phyloP scores from a whole-genome alignment of 2,888 invertebrate species.

The Teinopalpus imperialis region DNA sequence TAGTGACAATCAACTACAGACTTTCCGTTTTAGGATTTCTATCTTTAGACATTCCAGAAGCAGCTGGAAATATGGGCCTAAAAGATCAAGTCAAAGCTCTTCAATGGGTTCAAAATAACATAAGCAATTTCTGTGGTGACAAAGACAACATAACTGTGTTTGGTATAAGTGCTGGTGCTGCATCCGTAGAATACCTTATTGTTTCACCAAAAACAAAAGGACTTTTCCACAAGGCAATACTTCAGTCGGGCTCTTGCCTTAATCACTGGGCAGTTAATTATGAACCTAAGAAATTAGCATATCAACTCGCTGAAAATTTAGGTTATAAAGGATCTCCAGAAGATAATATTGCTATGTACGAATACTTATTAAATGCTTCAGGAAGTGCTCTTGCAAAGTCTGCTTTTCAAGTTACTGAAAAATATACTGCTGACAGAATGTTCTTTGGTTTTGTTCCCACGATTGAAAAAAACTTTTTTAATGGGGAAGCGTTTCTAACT shows the following conservation, averaged over 20 bases:
- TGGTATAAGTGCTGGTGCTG: constrained; percentile 54
- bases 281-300: constrained; percentile 38
- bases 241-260: constrained; percentile 52
- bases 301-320: constrained; percentile 39
- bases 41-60: constrained; percentile 50
- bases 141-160: constrained; percentile 53
- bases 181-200: constrained; percentile 50
- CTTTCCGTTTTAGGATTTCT: constrained; percentile 61
- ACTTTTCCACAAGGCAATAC: constrained; percentile 55
- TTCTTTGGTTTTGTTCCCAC: constrained; percentile 52
- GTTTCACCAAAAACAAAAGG: constrained; percentile 47
- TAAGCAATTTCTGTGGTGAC: constrained; percentile 50
- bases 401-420: constrained; percentile 32
- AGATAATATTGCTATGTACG: constrained; percentile 36
- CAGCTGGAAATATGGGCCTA: constrained; percentile 59
- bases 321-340: constrained; percentile 39
- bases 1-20: constrained; percentile 68
- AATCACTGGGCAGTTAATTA: constrained; percentile 52
- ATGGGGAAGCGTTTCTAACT: constrained; percentile 43
- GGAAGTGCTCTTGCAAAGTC: constrained; percentile 31
- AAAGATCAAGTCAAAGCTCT: constrained; percentile 61
- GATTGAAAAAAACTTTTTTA: constrained; percentile 49
- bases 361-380: constrained; percentile 37
- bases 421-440: constrained; percentile 33
- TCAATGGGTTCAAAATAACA: constrained; percentile 56